Evolutionary conservation across 1,140 invertebrate genomes (phyloP).

Genomic region (Solenopsis invicta): DNA sequence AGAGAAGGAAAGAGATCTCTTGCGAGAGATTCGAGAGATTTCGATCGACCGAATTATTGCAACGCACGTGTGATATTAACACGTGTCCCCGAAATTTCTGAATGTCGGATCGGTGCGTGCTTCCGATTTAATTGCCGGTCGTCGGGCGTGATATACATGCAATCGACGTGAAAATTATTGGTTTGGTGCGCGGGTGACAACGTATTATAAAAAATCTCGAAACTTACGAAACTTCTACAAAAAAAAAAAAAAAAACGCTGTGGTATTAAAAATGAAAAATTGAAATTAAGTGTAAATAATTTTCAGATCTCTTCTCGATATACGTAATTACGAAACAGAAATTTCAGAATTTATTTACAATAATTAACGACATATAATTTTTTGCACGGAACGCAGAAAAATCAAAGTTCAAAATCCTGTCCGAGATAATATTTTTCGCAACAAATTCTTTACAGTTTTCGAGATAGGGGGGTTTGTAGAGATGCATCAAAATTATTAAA

Average conservation of each 20-base stretch:
- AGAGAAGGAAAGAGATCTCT: background rate
- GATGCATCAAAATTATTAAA: too few species aligned
- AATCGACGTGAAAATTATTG: background rate
- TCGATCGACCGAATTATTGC: constrained; percentile 33
- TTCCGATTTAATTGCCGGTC: constrained; percentile 38
- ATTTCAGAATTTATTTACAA: background rate
- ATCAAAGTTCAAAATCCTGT: too few species aligned
- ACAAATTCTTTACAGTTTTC: too few species aligned
- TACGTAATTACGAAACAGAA: background rate
- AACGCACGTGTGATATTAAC: constrained; percentile 7
- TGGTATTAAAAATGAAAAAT: constrained; percentile 1
- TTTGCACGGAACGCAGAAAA: too few species aligned
- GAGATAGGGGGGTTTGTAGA: too few species aligned
- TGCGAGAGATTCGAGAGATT: constrained; percentile 19
- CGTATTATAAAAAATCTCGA: background rate
- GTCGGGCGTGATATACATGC: background rate
- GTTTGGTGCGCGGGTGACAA: background rate
- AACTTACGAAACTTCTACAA: constrained; percentile 4
- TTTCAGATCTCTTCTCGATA: background rate
- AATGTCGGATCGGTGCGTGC: background rate
- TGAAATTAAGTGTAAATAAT: constrained; percentile 6
- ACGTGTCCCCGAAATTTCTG: constrained; percentile 25
- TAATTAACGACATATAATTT: constrained; percentile 17
- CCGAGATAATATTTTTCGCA: too few species aligned
- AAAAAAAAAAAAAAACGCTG: background rate